phyloP scores from a whole-genome alignment of 2,888 invertebrate genomes.

The Omphaloscelis lunosa region DNA sequence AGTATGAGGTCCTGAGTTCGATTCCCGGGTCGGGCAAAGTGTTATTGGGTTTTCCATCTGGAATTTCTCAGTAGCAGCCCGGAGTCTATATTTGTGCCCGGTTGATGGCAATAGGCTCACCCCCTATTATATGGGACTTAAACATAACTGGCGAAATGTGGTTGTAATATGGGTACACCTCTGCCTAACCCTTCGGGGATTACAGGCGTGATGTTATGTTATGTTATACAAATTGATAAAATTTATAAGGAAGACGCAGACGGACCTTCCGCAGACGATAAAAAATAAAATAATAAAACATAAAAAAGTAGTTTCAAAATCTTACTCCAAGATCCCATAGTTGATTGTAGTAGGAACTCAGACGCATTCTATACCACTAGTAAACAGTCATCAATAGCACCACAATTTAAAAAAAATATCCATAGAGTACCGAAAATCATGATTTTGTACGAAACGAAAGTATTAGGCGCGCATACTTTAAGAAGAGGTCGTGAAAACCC shows the following conservation, averaged over 20 bases:
- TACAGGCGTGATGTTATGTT: too few species aligned
- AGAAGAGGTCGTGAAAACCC: slow-evolving; percentile 65
- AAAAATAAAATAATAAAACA: background rate
- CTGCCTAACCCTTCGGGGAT: too few species aligned
- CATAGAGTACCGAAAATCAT: slow-evolving; percentile 42
- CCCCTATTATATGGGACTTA: too few species aligned
- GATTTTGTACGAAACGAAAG: slow-evolving; percentile 51
- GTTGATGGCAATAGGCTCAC: too few species aligned
- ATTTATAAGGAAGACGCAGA: background rate
- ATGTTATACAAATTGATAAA: background rate
- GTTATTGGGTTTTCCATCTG: too few species aligned
- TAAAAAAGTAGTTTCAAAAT: slow-evolving; percentile 27
- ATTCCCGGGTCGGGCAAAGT: too few species aligned
- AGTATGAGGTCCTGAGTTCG: too few species aligned
- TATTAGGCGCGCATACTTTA: slow-evolving; percentile 71
- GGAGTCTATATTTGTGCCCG: too few species aligned
- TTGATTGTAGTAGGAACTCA: slow-evolving; percentile 76
- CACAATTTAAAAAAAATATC: slow-evolving; percentile 53
- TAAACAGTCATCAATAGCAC: slow-evolving; percentile 31
- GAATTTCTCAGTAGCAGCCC: too few species aligned
- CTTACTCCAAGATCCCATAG: slow-evolving; percentile 80
- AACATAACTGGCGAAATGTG: too few species aligned
- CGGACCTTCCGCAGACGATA: too few species aligned
- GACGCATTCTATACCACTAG: slow-evolving; percentile 66
- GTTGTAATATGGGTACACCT: too few species aligned